phyloP scores from a whole-genome alignment of 2,797 vertebrate species.

The Megalops cyprinoides region DNA sequence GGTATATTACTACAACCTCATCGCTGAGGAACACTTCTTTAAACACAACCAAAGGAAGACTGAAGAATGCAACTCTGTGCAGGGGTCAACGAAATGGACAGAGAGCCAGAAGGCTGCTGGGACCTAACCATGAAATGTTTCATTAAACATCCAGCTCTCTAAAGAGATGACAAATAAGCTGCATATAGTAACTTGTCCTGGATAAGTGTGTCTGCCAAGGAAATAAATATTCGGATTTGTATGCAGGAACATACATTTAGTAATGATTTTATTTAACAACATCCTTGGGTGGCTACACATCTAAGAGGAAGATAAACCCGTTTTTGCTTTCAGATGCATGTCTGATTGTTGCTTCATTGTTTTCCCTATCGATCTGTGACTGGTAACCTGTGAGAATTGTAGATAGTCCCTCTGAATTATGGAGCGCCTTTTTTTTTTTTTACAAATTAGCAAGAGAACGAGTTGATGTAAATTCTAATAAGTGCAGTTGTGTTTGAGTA shows the following conservation, averaged over 20 bases:
- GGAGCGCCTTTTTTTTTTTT: background rate
- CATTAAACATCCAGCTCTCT: too few species aligned
- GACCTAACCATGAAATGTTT: too few species aligned
- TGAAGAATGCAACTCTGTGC: background rate
- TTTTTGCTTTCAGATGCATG: background rate
- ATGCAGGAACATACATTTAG: background rate
- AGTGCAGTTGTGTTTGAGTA: background rate
- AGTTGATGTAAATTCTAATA: background rate
- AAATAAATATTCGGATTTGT: conserved; percentile 3
- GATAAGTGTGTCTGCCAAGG: background rate
- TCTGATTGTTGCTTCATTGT: background rate
- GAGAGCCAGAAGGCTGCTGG: too few species aligned
- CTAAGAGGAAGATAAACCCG: background rate
- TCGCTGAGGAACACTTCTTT: background rate
- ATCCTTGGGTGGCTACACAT: background rate
- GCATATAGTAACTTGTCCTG: background rate
- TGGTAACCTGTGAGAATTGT: background rate
- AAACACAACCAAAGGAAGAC: background rate
- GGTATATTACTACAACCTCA: background rate
- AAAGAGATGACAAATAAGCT: too few species aligned
- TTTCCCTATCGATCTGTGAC: background rate
- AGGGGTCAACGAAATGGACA: too few species aligned
- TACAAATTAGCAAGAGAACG: background rate
- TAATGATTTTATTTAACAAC: conserved; percentile 9
- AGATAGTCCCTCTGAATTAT: background rate